phyloP scores from a whole-genome alignment of 2,888 invertebrate genomes.

The Drosophila macrospina region DNA sequence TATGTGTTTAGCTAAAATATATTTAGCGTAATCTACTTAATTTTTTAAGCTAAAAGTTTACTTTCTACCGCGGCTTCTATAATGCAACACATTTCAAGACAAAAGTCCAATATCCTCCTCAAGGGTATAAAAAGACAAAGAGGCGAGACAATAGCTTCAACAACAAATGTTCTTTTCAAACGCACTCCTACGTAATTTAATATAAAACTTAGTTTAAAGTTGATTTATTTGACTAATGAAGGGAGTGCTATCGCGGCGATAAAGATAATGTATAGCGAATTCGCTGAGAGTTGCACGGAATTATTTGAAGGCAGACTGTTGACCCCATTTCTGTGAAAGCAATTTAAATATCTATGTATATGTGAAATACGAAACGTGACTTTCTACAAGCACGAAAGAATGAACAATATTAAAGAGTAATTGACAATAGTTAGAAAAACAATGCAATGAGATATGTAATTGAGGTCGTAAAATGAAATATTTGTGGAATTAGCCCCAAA shows the following conservation, averaged over 20 bases:
- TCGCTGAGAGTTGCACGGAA: neutral
- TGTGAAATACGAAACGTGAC: neutral
- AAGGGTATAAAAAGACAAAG: conserved; percentile 1
- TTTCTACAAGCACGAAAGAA: neutral
- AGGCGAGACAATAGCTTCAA: neutral
- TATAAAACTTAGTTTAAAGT: conserved; percentile 6
- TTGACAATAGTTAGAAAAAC: conserved; percentile 3
- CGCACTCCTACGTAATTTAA: neutral
- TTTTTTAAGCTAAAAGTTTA: too few relatives aligned
- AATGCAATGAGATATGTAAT: neutral
- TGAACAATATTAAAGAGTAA: conserved; percentile 2
- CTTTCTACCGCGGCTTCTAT: too few relatives aligned
- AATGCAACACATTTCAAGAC: too few relatives aligned
- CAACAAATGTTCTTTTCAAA: neutral
- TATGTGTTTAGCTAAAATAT: too few relatives aligned
- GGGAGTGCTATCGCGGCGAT: conserved; percentile 2
- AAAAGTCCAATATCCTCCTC: too few relatives aligned
- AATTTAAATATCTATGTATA: conserved; percentile 5
- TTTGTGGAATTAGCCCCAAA: neutral
- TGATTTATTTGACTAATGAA: conserved; percentile 4
- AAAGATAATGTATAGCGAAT: conserved; percentile 2
- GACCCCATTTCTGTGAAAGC: conserved; percentile 17
- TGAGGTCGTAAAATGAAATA: neutral
- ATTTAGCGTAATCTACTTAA: too few relatives aligned
- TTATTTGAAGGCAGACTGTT: conserved; percentile 6